Evolutionary conservation across 2,888 invertebrate species (phyloP).

Genomic region (Agrilus biguttatus): DNA sequence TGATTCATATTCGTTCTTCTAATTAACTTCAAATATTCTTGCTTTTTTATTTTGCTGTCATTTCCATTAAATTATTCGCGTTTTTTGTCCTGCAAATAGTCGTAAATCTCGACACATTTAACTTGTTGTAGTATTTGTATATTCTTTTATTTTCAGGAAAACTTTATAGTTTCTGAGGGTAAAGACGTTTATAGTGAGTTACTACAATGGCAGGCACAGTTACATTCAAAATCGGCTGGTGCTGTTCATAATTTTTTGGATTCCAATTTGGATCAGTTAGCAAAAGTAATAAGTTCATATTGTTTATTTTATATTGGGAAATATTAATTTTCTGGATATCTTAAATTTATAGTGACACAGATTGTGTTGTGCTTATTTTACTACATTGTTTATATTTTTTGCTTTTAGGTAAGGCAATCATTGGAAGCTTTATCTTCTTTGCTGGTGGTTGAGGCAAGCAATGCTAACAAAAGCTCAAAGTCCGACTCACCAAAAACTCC

Average conservation of each 20-base stretch:
- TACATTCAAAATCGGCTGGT: conserved; percentile 56
- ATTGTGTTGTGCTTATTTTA: conserved; percentile 5
- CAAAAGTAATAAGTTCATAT: conserved; percentile 43
- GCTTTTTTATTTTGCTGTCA: no score
- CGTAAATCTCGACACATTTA: no score
- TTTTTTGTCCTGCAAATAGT: no score
- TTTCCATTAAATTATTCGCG: no score
- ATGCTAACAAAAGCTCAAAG: conserved; percentile 9
- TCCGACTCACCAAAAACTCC: no score
- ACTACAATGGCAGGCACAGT: conserved; percentile 51
- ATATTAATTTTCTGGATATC: background rate
- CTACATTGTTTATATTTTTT: background rate
- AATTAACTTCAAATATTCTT: no score
- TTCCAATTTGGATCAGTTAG: conserved; percentile 65
- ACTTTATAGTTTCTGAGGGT: conserved; percentile 33
- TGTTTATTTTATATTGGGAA: background rate
- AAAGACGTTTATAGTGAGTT: conserved; percentile 52
- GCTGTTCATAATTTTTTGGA: conserved; percentile 62
- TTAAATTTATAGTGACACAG: background rate
- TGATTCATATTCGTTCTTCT: no score
- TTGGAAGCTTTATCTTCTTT: conserved; percentile 65
- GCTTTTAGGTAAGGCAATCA: conserved; percentile 59
- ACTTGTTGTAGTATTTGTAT: background rate
- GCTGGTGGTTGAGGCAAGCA: conserved; percentile 21
- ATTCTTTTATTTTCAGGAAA: conserved; percentile 24